phyloP scores from a whole-genome alignment of 2,888 invertebrate genomes.

The Drosophila atripex region DNA sequence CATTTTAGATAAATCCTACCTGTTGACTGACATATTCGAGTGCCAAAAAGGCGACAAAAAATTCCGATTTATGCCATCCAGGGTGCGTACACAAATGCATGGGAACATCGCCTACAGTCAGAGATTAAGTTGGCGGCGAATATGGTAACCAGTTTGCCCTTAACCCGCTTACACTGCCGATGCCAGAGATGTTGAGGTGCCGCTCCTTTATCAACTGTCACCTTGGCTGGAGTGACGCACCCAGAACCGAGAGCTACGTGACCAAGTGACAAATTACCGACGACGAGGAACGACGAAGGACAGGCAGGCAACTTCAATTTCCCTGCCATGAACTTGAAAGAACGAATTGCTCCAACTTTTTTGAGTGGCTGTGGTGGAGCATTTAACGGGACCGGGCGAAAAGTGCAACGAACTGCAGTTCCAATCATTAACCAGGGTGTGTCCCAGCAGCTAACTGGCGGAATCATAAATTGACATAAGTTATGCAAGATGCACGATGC shows the following conservation, averaged over 20 bases:
- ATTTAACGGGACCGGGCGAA: slow-evolving; percentile 32
- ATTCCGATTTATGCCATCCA: slow-evolving; percentile 20
- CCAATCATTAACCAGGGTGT: slow-evolving; percentile 42
- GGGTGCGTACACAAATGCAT: slow-evolving; percentile 32
- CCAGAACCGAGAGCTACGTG: slow-evolving; percentile 61
- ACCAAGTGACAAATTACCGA: slow-evolving; percentile 76
- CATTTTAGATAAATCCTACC: slow-evolving; percentile 1
- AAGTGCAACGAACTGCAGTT: slow-evolving; percentile 67
- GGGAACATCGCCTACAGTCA: slow-evolving; percentile 19
- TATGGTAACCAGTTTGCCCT: slow-evolving; percentile 39
- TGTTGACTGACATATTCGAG: slow-evolving; percentile 31
- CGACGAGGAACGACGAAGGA: slow-evolving; percentile 20
- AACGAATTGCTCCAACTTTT: slow-evolving; percentile 43
- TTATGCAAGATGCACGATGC: slow-evolving; percentile 34
- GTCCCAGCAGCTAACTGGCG: slow-evolving; percentile 11
- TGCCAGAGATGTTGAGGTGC: slow-evolving; percentile 1
- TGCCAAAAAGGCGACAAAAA: slow-evolving; percentile 24
- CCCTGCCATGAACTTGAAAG: slow-evolving; percentile 69
- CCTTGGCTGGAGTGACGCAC: slow-evolving; percentile 39
- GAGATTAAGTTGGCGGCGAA: slow-evolving; percentile 45
- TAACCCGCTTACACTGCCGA: slow-evolving; percentile 12
- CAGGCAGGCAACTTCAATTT: slow-evolving; percentile 56
- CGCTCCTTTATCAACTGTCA: slow-evolving; percentile 37
- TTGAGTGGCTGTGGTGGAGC: slow-evolving; percentile 41
- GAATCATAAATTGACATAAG: slow-evolving; percentile 46